Evolutionary conservation across 2,888 invertebrate species (phyloP).

Genomic region (Acronicta psi): DNA sequence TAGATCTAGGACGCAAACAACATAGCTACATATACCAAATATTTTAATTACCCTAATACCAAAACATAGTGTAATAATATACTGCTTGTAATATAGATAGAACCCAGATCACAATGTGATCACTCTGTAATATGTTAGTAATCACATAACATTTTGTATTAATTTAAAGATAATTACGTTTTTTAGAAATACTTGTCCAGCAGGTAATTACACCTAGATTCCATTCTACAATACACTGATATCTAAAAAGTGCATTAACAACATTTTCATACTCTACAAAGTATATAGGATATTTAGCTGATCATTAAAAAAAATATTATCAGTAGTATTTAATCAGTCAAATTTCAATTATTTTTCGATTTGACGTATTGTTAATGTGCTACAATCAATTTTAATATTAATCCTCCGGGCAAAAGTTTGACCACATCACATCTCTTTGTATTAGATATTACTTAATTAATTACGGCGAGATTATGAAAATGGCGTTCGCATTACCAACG

Average conservation of each 20-base stretch:
- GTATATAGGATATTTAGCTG: too few relatives aligned
- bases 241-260: too few relatives aligned
- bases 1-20: constrained; percentile 15
- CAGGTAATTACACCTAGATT: background rate
- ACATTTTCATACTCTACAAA: constrained; percentile 7
- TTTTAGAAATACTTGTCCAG: background rate
- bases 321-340: too few relatives aligned
- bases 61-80: constrained; percentile 31
- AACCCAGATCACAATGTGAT: constrained; percentile 2
- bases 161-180: background rate
- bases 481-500: constrained; percentile 11
- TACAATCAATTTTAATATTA: too few relatives aligned
- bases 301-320: too few relatives aligned
- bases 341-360: too few relatives aligned
- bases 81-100: constrained; percentile 9
- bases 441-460: too few relatives aligned
- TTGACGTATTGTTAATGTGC: too few relatives aligned
- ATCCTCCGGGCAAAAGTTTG: too few relatives aligned
- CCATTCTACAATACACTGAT: background rate
- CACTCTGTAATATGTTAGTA: background rate
- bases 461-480: constrained; percentile 5
- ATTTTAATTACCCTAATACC: constrained; percentile 22
- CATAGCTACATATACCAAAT: constrained; percentile 37
- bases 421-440: too few relatives aligned
- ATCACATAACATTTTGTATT: background rate